phyloP scores from a whole-genome alignment of 2,113 vertebrate genomes.

The Lepus timidus region DNA sequence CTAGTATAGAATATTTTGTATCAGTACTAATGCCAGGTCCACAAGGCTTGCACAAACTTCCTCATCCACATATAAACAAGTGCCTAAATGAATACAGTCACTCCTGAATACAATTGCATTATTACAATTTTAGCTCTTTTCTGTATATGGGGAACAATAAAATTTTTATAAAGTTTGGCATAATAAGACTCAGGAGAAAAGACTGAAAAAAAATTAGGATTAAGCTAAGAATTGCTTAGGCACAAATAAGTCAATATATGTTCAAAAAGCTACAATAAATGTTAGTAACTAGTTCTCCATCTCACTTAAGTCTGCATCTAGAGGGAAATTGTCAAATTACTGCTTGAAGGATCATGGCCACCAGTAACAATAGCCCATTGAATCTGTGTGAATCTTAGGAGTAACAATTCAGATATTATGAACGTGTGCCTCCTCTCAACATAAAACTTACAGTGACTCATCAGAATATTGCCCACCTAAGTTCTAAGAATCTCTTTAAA shows the following conservation, averaged over 20 bases:
- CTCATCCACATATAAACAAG: background rate
- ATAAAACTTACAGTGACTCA: background rate
- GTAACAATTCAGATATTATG: background rate
- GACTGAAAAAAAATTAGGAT: conserved; percentile 15
- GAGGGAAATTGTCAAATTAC: background rate
- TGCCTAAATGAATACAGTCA: background rate
- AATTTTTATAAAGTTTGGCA: background rate
- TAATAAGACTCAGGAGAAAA: conserved; percentile 36
- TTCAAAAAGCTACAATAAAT: conserved; percentile 11
- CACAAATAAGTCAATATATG: background rate
- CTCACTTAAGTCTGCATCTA: background rate
- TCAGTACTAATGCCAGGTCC: background rate
- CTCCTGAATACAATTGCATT: background rate
- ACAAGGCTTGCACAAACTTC: background rate
- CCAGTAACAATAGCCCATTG: background rate
- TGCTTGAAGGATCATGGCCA: background rate
- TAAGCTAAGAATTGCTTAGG: conserved; percentile 9
- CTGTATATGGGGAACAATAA: background rate
- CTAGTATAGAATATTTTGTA: background rate
- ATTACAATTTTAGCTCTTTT: background rate
- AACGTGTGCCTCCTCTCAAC: background rate
- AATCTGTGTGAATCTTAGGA: background rate
- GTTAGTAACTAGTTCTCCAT: background rate
- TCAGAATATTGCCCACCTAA: background rate
- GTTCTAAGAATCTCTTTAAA: background rate